Conservation (phyloP, 2,888 invertebrate genomes). For the Synergus laeviventris region DNA sequence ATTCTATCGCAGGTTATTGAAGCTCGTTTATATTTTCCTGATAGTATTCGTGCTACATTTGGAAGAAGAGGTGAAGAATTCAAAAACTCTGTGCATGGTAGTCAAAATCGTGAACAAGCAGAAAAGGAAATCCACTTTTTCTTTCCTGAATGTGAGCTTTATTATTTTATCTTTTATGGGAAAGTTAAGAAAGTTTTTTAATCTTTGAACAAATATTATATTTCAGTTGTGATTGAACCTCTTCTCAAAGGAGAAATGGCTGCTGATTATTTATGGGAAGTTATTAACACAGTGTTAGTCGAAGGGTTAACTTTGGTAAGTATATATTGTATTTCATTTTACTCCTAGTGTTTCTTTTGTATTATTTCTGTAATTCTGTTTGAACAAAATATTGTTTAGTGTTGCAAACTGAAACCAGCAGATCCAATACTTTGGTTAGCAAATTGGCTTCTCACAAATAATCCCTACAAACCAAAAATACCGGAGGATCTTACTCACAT, state of each 20-base stretch:
- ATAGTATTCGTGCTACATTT: slow-evolving; percentile 84
- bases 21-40: slow-evolving; percentile 84
- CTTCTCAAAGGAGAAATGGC: slow-evolving; percentile 77
- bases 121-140: slow-evolving; percentile 91
- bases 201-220: not conserved
- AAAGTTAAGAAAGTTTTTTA: not conserved
- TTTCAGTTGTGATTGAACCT: slow-evolving; percentile 47
- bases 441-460: slow-evolving; percentile 85
- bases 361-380: not conserved
- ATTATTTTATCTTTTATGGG: not conserved
- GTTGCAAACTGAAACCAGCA: slow-evolving; percentile 84
- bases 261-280: slow-evolving; percentile 83
- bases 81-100: slow-evolving; percentile 89
- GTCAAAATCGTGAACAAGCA: slow-evolving; percentile 82
- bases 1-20: slow-evolving; percentile 76
- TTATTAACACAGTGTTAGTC: slow-evolving; percentile 82
- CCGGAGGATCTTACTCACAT: slow-evolving; percentile 47
- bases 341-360: too few relatives aligned
- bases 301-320: slow-evolving; percentile 77
- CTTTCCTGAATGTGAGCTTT: slow-evolving; percentile 86
- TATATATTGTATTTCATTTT: not conserved
- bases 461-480: slow-evolving; percentile 84
- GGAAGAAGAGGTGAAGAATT: slow-evolving; percentile 82
- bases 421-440: slow-evolving; percentile 89
- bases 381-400: slow-evolving; percentile 66